These are phyloP conservation scores for Sciaenops ocellatus DNA, from an alignment of 2,797 vertebrate species.

Conservation along the genomic window DNA sequence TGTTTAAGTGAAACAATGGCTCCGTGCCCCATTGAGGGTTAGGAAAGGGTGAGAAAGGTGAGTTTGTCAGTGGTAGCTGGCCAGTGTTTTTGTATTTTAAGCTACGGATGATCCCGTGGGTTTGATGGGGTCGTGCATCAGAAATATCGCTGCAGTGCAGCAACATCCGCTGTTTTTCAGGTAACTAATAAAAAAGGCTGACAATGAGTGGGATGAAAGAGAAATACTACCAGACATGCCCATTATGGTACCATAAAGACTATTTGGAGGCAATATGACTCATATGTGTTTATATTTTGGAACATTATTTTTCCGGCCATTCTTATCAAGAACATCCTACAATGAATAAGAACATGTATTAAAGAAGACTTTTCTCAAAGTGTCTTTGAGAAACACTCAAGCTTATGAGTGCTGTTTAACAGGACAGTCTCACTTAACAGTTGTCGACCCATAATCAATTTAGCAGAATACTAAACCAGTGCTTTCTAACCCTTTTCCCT, in stretches of 20 bases:
- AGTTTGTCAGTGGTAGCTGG: constrained; percentile 67
- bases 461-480: no score
- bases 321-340: not conserved
- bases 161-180: constrained; percentile 77
- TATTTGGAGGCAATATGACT: constrained; percentile 49
- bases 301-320: not conserved
- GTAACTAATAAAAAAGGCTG: constrained; percentile 65
- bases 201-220: constrained; percentile 51
- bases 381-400: constrained; percentile 1
- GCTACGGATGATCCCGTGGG: constrained; percentile 68
- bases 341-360: not conserved
- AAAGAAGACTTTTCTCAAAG: not conserved
- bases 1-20: constrained; percentile 86
- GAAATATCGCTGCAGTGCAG: constrained; percentile 58
- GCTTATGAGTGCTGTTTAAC: not conserved
- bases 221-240: constrained; percentile 31
- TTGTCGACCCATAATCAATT: not conserved
- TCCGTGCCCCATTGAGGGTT: constrained; percentile 64
- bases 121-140: constrained; percentile 62
- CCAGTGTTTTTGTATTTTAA: constrained; percentile 71
- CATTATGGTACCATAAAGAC: constrained; percentile 32
- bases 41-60: constrained; percentile 84
- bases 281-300: constrained; percentile 25
- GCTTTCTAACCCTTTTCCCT: no score
- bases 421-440: not conserved